Conservation (phyloP, 1,140 invertebrate genomes). For the Holotrichia oblita region DNA sequence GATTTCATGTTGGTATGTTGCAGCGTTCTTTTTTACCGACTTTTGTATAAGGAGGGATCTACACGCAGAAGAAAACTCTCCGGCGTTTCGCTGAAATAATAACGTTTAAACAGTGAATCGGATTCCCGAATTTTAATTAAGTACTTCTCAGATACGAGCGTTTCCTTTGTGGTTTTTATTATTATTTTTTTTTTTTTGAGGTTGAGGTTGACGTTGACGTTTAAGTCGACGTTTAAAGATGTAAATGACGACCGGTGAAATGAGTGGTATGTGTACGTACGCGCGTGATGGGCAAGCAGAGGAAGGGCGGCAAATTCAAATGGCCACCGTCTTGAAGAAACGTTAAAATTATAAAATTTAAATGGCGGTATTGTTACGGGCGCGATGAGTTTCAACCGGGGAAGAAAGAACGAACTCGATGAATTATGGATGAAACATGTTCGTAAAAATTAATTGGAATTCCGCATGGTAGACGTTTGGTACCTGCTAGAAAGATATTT, state of each 20-base stretch:
- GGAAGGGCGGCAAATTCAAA: background rate
- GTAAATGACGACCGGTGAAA: no score
- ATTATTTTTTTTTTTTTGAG: no score
- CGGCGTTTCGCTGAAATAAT: no score
- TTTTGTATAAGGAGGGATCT: background rate
- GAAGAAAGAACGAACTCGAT: background rate
- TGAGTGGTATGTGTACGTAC: no score
- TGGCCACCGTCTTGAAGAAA: background rate
- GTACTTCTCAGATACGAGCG: background rate
- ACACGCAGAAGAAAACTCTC: no score
- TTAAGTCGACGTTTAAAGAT: no score
- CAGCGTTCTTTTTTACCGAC: no score
- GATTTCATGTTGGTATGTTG: no score
- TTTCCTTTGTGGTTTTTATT: no score
- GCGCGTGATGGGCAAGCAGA: background rate
- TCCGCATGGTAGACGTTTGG: background rate
- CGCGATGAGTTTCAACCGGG: no score
- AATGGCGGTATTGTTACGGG: background rate
- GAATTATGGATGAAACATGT: background rate
- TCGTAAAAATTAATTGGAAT: background rate
- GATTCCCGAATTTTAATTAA: conserved; percentile 36
- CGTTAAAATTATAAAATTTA: conserved; percentile 28
- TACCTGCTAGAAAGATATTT: no score
- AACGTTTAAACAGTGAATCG: background rate
- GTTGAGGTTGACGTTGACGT: no score